Conservation (phyloP, 2,888 invertebrate species). For the Neuroscelio doddi region DNA sequence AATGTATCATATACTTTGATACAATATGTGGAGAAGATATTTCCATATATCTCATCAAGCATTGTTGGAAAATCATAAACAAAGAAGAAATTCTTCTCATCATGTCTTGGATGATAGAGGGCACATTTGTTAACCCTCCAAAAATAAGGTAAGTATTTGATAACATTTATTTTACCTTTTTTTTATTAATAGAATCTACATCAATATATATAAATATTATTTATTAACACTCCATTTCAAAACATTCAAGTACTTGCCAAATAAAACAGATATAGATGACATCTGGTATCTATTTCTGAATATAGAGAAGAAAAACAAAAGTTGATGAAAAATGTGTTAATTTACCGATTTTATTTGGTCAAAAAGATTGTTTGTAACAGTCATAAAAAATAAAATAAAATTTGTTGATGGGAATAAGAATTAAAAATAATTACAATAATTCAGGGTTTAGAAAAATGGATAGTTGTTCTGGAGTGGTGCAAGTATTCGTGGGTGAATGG, state of each 20-base stretch:
- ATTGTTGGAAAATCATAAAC: conserved; percentile 49
- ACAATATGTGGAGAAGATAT: conserved; percentile 53
- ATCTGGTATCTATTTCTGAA: conserved; percentile 12
- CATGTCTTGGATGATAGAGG: conserved; percentile 67
- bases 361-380: too few relatives aligned
- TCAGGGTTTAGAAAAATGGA: conserved; percentile 67
- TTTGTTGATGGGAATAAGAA: background rate
- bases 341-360: background rate
- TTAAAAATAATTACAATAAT: background rate
- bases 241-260: conserved; percentile 3
- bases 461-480: conserved; percentile 70
- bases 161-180: too few relatives aligned
- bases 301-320: background rate
- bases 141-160: conserved; percentile 47
- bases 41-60: conserved; percentile 14
- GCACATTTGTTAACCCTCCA: conserved; percentile 66
- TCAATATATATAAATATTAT: too few relatives aligned
- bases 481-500: conserved; percentile 92
- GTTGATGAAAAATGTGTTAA: background rate
- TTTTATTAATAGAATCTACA: too few relatives aligned
- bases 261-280: conserved; percentile 2
- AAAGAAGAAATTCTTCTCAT: conserved; percentile 56
- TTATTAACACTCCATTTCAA: too few relatives aligned
- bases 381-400: conserved; percentile 8
- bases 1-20: too few relatives aligned